phyloP scores from a whole-genome alignment of 1,140 invertebrate species.

The Melipona quadrifasciata region DNA sequence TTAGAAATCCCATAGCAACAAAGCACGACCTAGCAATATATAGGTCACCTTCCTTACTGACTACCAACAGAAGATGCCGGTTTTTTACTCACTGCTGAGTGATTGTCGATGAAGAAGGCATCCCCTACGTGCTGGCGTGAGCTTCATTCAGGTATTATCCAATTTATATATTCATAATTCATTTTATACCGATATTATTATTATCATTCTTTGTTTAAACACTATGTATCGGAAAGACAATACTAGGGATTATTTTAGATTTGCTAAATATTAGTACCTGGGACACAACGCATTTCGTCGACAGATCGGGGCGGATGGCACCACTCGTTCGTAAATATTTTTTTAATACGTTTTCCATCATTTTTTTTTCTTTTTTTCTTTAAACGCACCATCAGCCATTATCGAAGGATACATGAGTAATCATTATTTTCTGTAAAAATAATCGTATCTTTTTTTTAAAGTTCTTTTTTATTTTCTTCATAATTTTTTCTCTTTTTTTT shows the following conservation, averaged over 20 bases:
- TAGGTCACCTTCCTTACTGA: conserved; percentile 82
- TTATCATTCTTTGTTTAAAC: conserved; percentile 77
- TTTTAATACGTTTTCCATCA: conserved; percentile 15
- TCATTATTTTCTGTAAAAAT: not conserved
- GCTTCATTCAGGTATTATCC: conserved; percentile 82
- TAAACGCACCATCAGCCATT: conserved; percentile 14
- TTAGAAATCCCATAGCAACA: conserved; percentile 79
- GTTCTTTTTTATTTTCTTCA: not conserved
- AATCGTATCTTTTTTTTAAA: too few species aligned
- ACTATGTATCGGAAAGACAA: conserved; percentile 64
- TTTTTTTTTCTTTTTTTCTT: conserved; percentile 10
- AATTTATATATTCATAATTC: conserved; percentile 83
- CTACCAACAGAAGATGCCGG: conserved; percentile 82
- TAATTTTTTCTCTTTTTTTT: not conserved
- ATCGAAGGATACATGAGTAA: not conserved
- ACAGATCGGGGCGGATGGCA: conserved; percentile 66
- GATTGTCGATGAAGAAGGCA: conserved; percentile 82
- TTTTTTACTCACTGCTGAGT: conserved; percentile 82
- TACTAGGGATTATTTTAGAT: conserved; percentile 66
- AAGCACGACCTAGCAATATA: conserved; percentile 80
- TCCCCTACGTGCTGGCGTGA: conserved; percentile 81
- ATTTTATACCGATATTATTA: conserved; percentile 79
- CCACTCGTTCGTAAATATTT: conserved; percentile 57
- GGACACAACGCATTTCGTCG: conserved; percentile 65
- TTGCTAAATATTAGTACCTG: conserved; percentile 62